Evolutionary conservation across 2,797 vertebrate genomes (phyloP).

Genomic region (Limosa lapponica): DNA sequence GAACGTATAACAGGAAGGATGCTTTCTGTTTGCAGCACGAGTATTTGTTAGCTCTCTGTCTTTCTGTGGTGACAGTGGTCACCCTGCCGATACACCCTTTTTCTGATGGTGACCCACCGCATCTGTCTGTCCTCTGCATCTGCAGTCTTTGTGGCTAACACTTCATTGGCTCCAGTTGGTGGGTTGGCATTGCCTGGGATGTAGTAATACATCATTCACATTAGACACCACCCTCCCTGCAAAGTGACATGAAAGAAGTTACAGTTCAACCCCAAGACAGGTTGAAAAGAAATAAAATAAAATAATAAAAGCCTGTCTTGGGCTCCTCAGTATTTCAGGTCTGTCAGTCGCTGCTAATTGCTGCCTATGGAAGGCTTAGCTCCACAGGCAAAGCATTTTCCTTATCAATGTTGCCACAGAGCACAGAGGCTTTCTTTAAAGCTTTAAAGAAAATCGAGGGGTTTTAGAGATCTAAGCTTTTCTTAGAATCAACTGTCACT

Average conservation of each 20-base stretch:
- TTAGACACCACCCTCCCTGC: neutral
- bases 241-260: neutral
- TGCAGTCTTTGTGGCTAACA: fast-evolving
- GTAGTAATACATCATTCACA: neutral
- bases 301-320: neutral
- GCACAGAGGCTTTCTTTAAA: conserved; percentile 19
- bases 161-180: fast-evolving
- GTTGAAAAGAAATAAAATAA: neutral
- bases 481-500: conserved; percentile 10
- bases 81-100: neutral
- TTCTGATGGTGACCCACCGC: fast-evolving
- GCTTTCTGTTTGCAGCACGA: neutral
- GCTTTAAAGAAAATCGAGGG: neutral
- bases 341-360: neutral
- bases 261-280: neutral
- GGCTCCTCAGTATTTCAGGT: neutral
- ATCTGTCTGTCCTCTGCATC: fast-evolving
- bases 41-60: neutral
- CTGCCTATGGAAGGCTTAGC: neutral
- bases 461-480: conserved; percentile 32
- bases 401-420: conserved; percentile 28
- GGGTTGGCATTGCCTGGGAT: neutral
- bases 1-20: neutral
- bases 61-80: fast-evolving
- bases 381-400: neutral